Evolutionary conservation across 2,888 invertebrate species (phyloP).

Genomic region (Drosophila putrida): DNA sequence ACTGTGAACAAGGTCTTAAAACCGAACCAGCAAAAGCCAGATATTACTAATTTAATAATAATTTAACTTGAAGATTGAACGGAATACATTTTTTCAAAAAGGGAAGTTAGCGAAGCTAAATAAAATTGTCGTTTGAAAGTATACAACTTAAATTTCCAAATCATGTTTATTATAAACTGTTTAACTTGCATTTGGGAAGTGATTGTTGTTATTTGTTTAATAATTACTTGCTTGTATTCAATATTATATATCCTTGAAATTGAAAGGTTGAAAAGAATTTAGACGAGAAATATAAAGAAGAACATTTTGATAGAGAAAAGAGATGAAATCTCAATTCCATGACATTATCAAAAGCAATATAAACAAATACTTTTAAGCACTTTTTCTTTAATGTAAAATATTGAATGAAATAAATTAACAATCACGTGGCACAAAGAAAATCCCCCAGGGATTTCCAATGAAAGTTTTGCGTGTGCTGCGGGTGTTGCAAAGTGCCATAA

Average conservation of each 20-base stretch:
- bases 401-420: slow-evolving; percentile 18
- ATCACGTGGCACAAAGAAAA: slow-evolving; percentile 6
- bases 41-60: neutral
- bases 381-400: slow-evolving; percentile 1
- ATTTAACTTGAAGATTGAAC: neutral
- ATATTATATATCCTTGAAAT: no score
- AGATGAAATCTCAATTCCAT: no score
- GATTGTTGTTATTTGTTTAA: no score
- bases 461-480: slow-evolving; percentile 33
- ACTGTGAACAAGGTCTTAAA: neutral
- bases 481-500: slow-evolving; percentile 58
- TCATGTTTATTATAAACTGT: no score
- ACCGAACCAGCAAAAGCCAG: neutral
- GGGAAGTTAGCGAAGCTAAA: no score
- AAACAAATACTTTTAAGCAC: neutral
- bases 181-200: no score
- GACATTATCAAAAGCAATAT: neutral
- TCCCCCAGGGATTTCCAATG: neutral
- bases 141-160: no score
- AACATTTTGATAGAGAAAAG: neutral
- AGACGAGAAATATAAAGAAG: no score
- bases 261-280: no score
- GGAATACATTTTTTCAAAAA: neutral
- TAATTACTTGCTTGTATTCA: no score
- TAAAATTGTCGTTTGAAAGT: no score